Conservation (phyloP, 2,797 vertebrate genomes). For the Oreochromis grahami region DNA sequence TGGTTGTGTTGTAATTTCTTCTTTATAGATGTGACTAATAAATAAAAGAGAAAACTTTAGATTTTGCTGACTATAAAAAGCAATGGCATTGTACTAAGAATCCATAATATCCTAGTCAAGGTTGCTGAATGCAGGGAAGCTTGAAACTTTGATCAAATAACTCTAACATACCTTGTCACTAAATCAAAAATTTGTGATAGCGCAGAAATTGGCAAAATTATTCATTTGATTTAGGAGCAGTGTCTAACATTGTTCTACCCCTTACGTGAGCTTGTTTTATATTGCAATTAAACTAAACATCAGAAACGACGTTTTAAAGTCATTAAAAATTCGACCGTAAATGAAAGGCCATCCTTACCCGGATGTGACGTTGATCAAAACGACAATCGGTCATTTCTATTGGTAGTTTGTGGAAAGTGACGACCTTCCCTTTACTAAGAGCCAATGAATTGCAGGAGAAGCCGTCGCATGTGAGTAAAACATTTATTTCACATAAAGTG, state of each 20-base stretch:
- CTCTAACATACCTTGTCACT: not conserved
- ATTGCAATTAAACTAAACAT: not conserved
- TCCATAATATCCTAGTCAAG: not conserved
- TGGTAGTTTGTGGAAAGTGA: slow-evolving; percentile 4
- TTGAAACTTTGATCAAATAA: not conserved
- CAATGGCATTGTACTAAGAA: not conserved
- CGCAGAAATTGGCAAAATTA: rapidly evolving
- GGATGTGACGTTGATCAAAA: slow-evolving; percentile 38
- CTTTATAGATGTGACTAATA: slow-evolving; percentile 1
- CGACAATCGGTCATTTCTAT: not conserved
- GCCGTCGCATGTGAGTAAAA: slow-evolving; percentile 56
- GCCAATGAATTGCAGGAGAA: slow-evolving; percentile 53
- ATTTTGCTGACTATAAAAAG: not conserved
- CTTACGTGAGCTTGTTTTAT: rapidly evolving
- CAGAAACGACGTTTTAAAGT: not conserved
- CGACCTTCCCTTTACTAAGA: not conserved
- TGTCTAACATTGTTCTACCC: rapidly evolving
- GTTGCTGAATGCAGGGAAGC: not conserved
- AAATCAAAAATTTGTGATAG: not conserved
- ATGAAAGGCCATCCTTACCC: rapidly evolving
- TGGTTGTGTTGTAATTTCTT: not conserved
- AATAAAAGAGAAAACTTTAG: not conserved
- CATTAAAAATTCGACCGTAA: rapidly evolving
- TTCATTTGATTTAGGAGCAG: not conserved
- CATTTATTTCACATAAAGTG: not conserved